Percentiles rank a stretch among this genome's conserved stretches.
Evolutionary conservation across 2,888 invertebrate species (phyloP).

Genomic region (Epicampocera succincta): DNA sequence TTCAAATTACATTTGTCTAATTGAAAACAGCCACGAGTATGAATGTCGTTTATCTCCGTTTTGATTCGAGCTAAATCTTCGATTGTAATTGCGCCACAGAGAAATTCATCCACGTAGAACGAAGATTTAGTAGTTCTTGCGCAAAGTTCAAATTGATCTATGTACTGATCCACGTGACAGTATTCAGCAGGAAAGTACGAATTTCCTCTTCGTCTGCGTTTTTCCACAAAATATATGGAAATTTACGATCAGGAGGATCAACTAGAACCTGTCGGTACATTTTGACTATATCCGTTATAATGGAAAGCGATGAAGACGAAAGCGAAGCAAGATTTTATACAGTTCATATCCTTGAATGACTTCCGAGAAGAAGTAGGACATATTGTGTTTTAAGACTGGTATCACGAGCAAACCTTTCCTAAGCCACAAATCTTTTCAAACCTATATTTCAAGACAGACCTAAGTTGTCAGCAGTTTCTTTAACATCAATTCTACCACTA

Average conservation of each 20-base stretch:
- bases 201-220: slow-evolving; percentile 29
- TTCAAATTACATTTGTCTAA: slow-evolving; percentile 1
- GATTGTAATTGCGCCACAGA: slow-evolving; percentile 61
- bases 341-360: slow-evolving; percentile 62
- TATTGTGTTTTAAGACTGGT: slow-evolving; percentile 10
- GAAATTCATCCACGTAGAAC: slow-evolving; percentile 62
- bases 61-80: slow-evolving; percentile 32
- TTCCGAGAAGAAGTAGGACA: neutral
- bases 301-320: slow-evolving; percentile 56
- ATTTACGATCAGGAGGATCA: slow-evolving; percentile 25
- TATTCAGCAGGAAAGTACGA: neutral
- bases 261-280: neutral
- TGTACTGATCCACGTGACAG: slow-evolving; percentile 43
- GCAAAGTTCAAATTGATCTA: slow-evolving; percentile 36
- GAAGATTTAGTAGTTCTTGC: slow-evolving; percentile 13
- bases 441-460: slow-evolving; percentile 35
- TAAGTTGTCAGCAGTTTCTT: slow-evolving; percentile 13
- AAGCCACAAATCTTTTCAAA: slow-evolving; percentile 32
- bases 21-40: neutral
- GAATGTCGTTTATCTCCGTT: slow-evolving; percentile 2
- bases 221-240: slow-evolving; percentile 60
- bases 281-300: slow-evolving; percentile 46
- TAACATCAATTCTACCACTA: slow-evolving; percentile 52
- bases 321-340: slow-evolving; percentile 47
- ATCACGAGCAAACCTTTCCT: slow-evolving; percentile 32